Evolutionary conservation across 2,113 vertebrate species (phyloP).

Genomic region (Tapirus terrestris): DNA sequence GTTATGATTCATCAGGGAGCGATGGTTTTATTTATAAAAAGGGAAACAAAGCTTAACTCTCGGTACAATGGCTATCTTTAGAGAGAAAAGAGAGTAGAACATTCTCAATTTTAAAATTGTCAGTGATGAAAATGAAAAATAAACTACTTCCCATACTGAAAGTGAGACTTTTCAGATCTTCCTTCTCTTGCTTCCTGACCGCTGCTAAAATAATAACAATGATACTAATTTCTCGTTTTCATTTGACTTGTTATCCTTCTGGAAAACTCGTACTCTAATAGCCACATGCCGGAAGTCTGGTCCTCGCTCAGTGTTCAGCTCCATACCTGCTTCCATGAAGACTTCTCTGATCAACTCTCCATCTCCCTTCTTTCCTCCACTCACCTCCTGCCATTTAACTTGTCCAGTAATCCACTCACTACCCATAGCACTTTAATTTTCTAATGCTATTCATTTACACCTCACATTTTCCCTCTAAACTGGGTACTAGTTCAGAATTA

Average conservation of each 20-base stretch:
- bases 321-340: neutral
- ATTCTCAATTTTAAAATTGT: neutral
- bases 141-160: neutral
- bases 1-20: neutral
- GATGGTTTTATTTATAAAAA: conserved; percentile 41
- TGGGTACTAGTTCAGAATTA: neutral
- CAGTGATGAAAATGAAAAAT: neutral
- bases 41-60: neutral
- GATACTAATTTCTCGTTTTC: neutral
- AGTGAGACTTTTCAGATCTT: neutral
- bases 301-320: neutral
- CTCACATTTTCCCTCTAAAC: neutral
- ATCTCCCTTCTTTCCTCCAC: neutral
- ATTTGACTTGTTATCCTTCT: neutral
- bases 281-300: neutral
- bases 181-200: neutral
- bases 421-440: neutral
- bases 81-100: neutral
- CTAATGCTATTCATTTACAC: neutral
- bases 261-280: neutral
- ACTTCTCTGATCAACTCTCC: neutral
- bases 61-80: neutral
- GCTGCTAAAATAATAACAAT: neutral
- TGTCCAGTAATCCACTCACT: neutral
- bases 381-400: neutral